phyloP scores from a whole-genome alignment of 2,888 invertebrate genomes.

The Leucozona laternaria region DNA sequence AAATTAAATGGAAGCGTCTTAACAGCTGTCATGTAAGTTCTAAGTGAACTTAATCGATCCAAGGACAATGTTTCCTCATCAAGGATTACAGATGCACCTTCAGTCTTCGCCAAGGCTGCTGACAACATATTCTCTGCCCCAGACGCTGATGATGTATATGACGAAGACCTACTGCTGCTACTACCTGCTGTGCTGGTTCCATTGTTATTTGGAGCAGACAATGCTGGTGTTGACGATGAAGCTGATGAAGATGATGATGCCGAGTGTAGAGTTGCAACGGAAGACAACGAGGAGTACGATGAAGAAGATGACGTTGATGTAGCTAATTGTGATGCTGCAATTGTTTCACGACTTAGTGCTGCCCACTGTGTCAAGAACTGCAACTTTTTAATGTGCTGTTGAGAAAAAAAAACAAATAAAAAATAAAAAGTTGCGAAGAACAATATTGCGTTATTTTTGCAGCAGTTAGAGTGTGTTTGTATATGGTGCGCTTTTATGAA shows the following conservation, averaged over 20 bases:
- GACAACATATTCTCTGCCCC: constrained; percentile 56
- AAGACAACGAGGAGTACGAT: constrained; percentile 73
- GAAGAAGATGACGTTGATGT: constrained; percentile 80
- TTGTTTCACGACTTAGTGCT: constrained; percentile 83
- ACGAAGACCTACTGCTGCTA: constrained; percentile 58
- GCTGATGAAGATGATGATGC: constrained; percentile 77
- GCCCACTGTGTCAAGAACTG: constrained; percentile 83
- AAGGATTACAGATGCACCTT: constrained; percentile 78
- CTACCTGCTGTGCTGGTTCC: constrained; percentile 55
- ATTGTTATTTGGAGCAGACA: constrained; percentile 59
- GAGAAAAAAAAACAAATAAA: neutral
- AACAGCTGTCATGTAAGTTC: constrained; percentile 83
- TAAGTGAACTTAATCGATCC: constrained; percentile 83
- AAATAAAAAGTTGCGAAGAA: constrained; percentile 20
- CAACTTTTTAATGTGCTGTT: constrained; percentile 83
- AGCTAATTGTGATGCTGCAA: constrained; percentile 83
- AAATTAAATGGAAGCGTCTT: constrained; percentile 83
- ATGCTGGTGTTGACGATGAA: constrained; percentile 49
- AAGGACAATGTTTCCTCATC: constrained; percentile 83
- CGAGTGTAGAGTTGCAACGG: constrained; percentile 61
- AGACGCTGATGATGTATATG: constrained; percentile 67
- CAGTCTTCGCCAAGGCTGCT: constrained; percentile 69
- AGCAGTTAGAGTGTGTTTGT: constrained; percentile 19
- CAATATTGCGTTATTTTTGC: constrained; percentile 10
- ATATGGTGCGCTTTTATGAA: neutral